Base-by-base conservation (phyloP, 2,113 vertebrate genomes). In the Passer montanus region DNA sequence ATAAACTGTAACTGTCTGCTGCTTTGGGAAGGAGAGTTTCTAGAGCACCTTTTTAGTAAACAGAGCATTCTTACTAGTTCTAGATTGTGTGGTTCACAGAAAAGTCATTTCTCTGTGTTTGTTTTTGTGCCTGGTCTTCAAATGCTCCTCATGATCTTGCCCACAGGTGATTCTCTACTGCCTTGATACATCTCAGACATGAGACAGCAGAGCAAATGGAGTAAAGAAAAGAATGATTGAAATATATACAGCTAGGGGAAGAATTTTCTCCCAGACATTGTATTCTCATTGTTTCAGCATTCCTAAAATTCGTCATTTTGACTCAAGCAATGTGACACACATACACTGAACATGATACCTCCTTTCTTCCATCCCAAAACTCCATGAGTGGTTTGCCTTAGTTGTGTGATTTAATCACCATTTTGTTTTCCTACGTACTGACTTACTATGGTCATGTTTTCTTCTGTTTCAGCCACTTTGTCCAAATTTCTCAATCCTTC, bases 81-180 rank as follows among this genome's bases (percentile, higher is more conserved):
- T 33, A 28, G 35, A 30, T 84, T 43, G 6, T 55, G 44, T 66
- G 18, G 4, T 26, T 86, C 27, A 27, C 52, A 62, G 27, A 39
- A 66, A 62, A 22, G 37, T 81, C 2, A 8, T 74, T 60, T 15
- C 8, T 26, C 28, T 53, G 30, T 37, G 41, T 41, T 81, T 68
- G 3, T 43, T 93, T 73, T 62, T 52, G 56, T 67, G 31, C 28
- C 28, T 75, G 39, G 2, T 83, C 37, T 89, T 79, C 19, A 67
- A 55, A 33, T 1, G 8, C 4, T 78, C 16, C 63, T 78, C 5
- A 0, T 27, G 18, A 70, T 12, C 27, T 82, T 0, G 0, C 7
- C 47, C 13, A 3, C 37, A 41, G 18, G 10, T 43, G 67, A 79
- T 60, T 43, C 17, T 49, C 20, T 69, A 4, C 9, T 82, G 27